These are phyloP conservation scores for Conus ventricosus DNA, from an alignment of 1,140 invertebrate species.

Conservation along the genomic window DNA sequence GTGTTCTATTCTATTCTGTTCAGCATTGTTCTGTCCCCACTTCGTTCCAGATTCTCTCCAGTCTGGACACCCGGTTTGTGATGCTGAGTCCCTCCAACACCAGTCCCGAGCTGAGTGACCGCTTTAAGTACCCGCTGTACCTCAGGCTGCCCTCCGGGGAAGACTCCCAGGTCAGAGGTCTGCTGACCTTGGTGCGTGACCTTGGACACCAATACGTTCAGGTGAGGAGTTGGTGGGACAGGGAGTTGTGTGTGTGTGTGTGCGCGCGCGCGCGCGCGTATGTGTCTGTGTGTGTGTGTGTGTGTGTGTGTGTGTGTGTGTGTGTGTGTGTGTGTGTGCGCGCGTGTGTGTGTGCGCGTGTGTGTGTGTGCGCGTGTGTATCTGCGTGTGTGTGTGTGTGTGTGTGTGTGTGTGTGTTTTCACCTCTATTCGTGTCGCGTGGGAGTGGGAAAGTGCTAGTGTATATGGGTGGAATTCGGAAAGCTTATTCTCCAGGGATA, in stretches of 20 bases:
- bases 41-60: not conserved
- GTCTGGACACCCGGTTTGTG: constrained; percentile 23
- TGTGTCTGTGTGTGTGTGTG: too few relatives aligned
- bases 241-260: too few relatives aligned
- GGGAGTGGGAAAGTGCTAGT: too few relatives aligned
- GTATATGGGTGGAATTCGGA: too few relatives aligned
- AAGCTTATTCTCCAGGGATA: too few relatives aligned
- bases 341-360: not conserved
- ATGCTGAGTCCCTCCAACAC: constrained; percentile 87
- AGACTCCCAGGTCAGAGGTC: constrained; percentile 84
- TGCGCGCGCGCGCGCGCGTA: too few relatives aligned
- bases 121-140: constrained; percentile 84
- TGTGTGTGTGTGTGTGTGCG: too few relatives aligned
- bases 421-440: too few relatives aligned
- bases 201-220: not conserved
- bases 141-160: constrained; percentile 86
- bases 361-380: not conserved
- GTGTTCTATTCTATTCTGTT: not conserved
- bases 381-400: too few relatives aligned
- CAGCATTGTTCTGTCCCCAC: not conserved
- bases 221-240: not conserved
- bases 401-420: too few relatives aligned
- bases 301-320: too few relatives aligned
- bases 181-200: constrained; percentile 67
- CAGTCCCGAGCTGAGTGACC: constrained; percentile 83